A percentile compares a stretch with the other conserved stretches of the same genome.
phyloP scores from a whole-genome alignment of 2,888 invertebrate species.

The Brachyopa scutellaris region DNA sequence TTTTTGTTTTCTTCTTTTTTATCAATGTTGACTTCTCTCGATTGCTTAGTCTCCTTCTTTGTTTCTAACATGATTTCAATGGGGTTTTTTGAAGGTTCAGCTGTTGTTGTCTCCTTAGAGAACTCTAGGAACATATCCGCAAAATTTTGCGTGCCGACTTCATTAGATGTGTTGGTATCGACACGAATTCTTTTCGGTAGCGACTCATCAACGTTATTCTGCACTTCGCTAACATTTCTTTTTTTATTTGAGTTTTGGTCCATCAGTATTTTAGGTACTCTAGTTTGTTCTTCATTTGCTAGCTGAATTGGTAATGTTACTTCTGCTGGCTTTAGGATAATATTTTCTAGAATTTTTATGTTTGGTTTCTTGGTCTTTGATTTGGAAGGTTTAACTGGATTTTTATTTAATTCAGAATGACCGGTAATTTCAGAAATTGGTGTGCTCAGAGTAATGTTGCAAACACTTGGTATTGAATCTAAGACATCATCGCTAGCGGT shows the following conservation, averaged over 20 bases:
- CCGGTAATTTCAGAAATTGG: neutral
- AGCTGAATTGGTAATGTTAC: neutral
- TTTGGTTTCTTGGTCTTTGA: neutral
- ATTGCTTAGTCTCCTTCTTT: neutral
- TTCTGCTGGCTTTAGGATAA: slow-evolving; percentile 21
- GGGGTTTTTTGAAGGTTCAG: neutral
- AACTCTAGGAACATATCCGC: slow-evolving; percentile 49
- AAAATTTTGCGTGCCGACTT: slow-evolving; percentile 19
- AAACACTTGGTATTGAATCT: neutral
- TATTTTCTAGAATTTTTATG: slow-evolving; percentile 27
- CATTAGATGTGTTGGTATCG: neutral
- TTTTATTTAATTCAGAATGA: neutral
- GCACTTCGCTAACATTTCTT: neutral
- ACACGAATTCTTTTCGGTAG: slow-evolving; percentile 10
- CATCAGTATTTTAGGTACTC: neutral
- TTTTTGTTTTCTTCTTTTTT: neutral
- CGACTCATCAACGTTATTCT: neutral
- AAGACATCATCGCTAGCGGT: neutral
- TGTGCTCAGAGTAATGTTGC: neutral
- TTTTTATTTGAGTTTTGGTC: neutral
- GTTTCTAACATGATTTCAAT: neutral
- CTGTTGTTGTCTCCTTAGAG: slow-evolving; percentile 7
- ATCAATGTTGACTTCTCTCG: neutral
- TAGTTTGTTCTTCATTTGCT: neutral
- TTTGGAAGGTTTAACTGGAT: neutral